These are phyloP conservation scores for Gryon sp. DNA, from an alignment of 1,140 invertebrate genomes.

Conservation along the genomic window DNA sequence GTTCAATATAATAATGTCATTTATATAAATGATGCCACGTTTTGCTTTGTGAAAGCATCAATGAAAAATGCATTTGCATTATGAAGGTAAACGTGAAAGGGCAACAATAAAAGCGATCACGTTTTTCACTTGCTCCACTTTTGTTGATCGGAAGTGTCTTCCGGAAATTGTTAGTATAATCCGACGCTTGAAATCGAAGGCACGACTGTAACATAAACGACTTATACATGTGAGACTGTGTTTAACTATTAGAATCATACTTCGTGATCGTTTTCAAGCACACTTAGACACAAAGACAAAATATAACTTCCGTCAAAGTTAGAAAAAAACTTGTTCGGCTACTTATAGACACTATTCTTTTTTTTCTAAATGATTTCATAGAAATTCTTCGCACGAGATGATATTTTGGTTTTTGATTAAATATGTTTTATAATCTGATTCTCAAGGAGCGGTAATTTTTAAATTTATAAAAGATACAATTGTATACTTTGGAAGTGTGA, in stretches of 20 bases:
- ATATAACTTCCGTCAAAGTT: constrained; percentile 34
- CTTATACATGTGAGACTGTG: constrained; percentile 37
- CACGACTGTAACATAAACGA: constrained; percentile 48
- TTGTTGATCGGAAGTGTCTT: constrained; percentile 56
- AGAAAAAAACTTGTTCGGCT: constrained; percentile 49
- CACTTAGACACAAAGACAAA: constrained; percentile 41
- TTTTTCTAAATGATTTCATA: constrained; percentile 2
- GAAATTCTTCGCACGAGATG: constrained; percentile 14
- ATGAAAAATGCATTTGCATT: constrained; percentile 22
- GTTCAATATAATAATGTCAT: constrained; percentile 28
- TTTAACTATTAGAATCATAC: constrained; percentile 40
- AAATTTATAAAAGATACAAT: too few relatives aligned
- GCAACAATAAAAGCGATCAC: constrained; percentile 50
- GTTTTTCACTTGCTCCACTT: constrained; percentile 54
- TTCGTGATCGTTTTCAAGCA: constrained; percentile 44
- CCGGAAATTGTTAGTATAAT: constrained; percentile 55
- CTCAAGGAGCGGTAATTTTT: too few relatives aligned
- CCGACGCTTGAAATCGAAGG: constrained; percentile 40
- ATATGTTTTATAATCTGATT: too few relatives aligned
- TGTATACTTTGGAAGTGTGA: too few relatives aligned
- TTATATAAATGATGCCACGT: constrained; percentile 46
- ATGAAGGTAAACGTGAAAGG: constrained; percentile 52
- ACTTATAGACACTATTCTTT: constrained; percentile 25
- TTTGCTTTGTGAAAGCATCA: constrained; percentile 22
- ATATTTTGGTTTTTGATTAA: constrained; percentile 1